Conservation (phyloP, 2,113 vertebrate genomes). For the Syngnathus scovelli region DNA sequence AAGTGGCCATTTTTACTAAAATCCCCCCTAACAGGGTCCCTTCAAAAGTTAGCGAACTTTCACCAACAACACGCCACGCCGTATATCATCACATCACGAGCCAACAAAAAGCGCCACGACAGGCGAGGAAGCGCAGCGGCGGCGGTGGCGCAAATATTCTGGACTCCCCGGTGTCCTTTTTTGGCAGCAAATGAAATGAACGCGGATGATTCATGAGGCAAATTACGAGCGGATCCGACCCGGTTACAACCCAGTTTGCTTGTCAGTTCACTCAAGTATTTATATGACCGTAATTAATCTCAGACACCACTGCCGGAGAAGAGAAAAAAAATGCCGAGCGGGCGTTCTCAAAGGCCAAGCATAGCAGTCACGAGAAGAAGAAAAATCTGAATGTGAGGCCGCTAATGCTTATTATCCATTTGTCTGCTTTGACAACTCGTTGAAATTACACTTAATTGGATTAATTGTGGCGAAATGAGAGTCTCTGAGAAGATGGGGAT, state of each 20-base stretch:
- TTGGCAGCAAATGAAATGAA: slow-evolving; percentile 29
- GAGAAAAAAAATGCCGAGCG: not conserved
- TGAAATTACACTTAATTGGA: slow-evolving; percentile 4
- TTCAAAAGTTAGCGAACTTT: no score
- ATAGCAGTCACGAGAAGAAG: not conserved
- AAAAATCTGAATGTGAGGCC: not conserved
- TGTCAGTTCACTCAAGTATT: slow-evolving; percentile 26
- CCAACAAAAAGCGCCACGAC: not conserved
- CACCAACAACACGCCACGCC: slow-evolving; percentile 38
- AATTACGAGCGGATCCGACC: slow-evolving; percentile 21
- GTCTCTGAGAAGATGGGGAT: not conserved
- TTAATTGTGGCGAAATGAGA: slow-evolving; percentile 1
- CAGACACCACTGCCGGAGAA: slow-evolving; percentile 1
- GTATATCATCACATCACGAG: slow-evolving; percentile 33
- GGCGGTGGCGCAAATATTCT: not conserved
- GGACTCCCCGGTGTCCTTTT: slow-evolving; percentile 21
- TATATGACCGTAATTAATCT: slow-evolving; percentile 27
- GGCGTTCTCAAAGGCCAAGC: slow-evolving; percentile 1
- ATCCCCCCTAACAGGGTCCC: no score
- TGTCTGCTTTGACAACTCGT: slow-evolving; percentile 4
- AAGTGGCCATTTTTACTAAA: not conserved
- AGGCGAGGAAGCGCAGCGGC: slow-evolving; percentile 12
- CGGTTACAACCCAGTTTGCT: slow-evolving; percentile 24
- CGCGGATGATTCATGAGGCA: slow-evolving; percentile 37
- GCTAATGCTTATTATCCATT: slow-evolving; percentile 7